A percentile compares a stretch with the other conserved stretches of the same genome.
Evolutionary conservation across 2,797 vertebrate genomes (phyloP).

Genomic region (Perodicticus potto): DNA sequence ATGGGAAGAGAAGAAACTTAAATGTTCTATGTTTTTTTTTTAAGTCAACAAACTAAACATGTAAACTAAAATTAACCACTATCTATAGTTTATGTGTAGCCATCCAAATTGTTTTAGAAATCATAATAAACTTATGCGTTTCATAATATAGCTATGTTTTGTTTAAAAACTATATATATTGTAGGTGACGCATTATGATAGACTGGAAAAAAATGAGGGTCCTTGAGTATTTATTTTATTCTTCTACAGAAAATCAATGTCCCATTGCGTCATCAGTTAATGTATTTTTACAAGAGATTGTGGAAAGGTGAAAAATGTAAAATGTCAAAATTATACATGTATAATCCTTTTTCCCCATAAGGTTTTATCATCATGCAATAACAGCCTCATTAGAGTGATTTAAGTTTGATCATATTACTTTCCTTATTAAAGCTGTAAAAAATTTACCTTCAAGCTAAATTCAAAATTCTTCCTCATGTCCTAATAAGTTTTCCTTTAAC

Average conservation of each 20-base stretch:
- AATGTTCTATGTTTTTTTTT: background rate
- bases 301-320: background rate
- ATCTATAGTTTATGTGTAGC: background rate
- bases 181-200: background rate
- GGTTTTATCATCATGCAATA: background rate
- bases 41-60: background rate
- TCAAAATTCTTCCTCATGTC: background rate
- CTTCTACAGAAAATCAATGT: background rate
- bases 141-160: background rate
- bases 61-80: background rate
- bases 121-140: background rate
- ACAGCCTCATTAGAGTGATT: background rate
- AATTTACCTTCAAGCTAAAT: background rate
- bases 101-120: background rate
- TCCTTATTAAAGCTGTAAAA: background rate
- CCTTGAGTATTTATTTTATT: background rate
- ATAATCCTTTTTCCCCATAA: background rate
- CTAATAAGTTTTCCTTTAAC: background rate
- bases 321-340: background rate
- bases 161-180: background rate
- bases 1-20: background rate
- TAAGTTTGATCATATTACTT: background rate
- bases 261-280: background rate
- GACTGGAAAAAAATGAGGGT: background rate
- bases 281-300: background rate